These are phyloP conservation scores for Apotomis betuletana DNA, from an alignment of 2,888 invertebrate species.

Conservation along the genomic window DNA sequence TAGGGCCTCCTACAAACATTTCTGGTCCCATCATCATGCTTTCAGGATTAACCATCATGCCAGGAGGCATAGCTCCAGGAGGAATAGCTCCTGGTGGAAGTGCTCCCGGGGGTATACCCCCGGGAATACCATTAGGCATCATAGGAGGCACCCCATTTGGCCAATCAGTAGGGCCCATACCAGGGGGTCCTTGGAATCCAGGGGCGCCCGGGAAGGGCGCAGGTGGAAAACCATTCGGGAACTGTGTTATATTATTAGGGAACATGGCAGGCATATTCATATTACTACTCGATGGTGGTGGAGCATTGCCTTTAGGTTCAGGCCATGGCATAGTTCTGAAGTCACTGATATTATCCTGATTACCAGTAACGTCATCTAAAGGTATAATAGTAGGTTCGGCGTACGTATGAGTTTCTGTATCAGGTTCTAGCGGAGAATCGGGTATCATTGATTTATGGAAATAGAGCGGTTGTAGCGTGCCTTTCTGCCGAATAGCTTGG, in stretches of 20 bases:
- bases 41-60: conserved; percentile 78
- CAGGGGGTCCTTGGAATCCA: conserved; percentile 70
- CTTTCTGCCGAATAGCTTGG: conserved; percentile 93
- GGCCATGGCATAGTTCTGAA: conserved; percentile 92
- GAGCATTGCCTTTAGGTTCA: conserved; percentile 88
- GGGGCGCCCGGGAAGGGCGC: conserved; percentile 75
- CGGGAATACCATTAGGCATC: conserved; percentile 68
- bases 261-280: conserved; percentile 75
- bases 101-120: conserved; percentile 61
- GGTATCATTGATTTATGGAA: conserved; percentile 93
- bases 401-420: conserved; percentile 89
- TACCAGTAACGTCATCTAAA: conserved; percentile 93
- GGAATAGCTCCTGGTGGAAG: conserved; percentile 66
- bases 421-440: conserved; percentile 93
- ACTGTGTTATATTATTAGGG: conserved; percentile 74
- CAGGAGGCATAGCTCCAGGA: conserved; percentile 64
- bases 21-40: conserved; percentile 78
- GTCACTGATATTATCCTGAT: conserved; percentile 91
- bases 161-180: conserved; percentile 72
- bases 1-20: conserved; percentile 66
- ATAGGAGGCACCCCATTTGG: conserved; percentile 70
- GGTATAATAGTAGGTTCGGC: conserved; percentile 93
- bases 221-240: conserved; percentile 74
- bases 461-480: conserved; percentile 91
- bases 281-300: conserved; percentile 61